Percentiles rank a stretch among this genome's conserved stretches.
These are phyloP conservation scores for Aspidoscelis tigris DNA, from an alignment of 2,113 vertebrate species.

Conservation along the genomic window DNA sequence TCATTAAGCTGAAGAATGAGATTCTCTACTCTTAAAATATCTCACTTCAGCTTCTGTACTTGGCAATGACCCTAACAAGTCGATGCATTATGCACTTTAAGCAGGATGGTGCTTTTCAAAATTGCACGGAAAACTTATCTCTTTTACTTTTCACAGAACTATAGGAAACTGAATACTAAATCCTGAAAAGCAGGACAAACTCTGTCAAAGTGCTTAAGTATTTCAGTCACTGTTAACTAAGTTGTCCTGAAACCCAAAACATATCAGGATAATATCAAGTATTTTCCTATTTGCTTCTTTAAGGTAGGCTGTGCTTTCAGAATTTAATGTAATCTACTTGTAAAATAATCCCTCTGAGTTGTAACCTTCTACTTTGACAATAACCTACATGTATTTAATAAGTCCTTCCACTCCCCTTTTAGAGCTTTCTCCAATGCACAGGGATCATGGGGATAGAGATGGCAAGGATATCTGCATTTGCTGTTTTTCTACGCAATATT, in stretches of 20 bases:
- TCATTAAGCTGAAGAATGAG: slow-evolving; percentile 31
- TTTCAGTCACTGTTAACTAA: neutral
- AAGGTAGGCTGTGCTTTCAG: neutral
- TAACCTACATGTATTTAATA: no score
- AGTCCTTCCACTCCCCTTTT: no score
- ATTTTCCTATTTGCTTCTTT: neutral
- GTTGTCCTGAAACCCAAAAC: neutral
- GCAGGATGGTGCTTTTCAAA: slow-evolving; percentile 30
- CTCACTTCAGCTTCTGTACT: slow-evolving; percentile 26
- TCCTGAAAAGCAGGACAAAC: slow-evolving; percentile 21
- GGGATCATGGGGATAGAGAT: no score
- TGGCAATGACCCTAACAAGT: slow-evolving; percentile 30
- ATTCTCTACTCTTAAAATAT: slow-evolving; percentile 14
- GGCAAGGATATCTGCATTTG: no score
- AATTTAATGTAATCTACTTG: neutral
- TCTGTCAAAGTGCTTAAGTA: neutral
- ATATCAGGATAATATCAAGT: neutral
- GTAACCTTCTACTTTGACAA: no score
- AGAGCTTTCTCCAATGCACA: no score
- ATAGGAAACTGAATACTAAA: slow-evolving; percentile 30
- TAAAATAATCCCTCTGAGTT: no score
- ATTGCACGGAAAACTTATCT: slow-evolving; percentile 25
- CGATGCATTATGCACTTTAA: slow-evolving; percentile 38
- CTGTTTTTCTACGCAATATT: no score
- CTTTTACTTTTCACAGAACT: slow-evolving; percentile 10